Base-by-base conservation (phyloP, 2,113 vertebrate species). In the Dascyllus trimaculatus region DNA sequence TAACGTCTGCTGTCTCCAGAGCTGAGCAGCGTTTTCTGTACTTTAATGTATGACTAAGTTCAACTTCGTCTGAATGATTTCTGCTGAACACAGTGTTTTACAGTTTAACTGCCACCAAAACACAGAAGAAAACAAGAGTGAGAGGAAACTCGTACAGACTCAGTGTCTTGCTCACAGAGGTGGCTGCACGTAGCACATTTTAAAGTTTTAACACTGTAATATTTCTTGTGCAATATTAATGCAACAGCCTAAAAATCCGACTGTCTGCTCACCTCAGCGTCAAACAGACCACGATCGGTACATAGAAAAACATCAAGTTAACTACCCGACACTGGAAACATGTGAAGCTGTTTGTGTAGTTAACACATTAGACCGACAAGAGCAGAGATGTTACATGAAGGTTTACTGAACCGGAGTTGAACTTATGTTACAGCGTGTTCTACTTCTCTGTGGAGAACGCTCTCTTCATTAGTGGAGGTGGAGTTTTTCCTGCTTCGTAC, bases 361-460 rank as follows among this genome's bases (percentile, higher is more conserved):
- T 21, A 51, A 70, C 45, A 78, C 6, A 13, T 62, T 1, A 51
- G 59, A 38, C 17, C 18, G 19, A 40, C 19, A 40, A 67, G 35
- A 48, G 48, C 51, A 25, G 64, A 38, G 61, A 80, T 69, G 75
- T 82, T 46, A 73, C 0, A 32, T 66, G 57, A 66, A 57, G 62
- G 63, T 60, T 65, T 19, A 78, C 22, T 48, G 32, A 75, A 54
- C 14, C 49, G 25, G 22, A 60, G 21, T 57, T 59, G 14, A 9
- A 66, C 1, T 25, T 7, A 8, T 22, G n/a, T 56, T 35, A 15
- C 24, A n/a, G 22, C 3, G 14, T 5, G 0, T 29, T 69, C 94
- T 89, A 99, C 92, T 99, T 99, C 89, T 99, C 98, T 0, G 98
- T 99, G 64, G 98, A 99, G 93, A 98, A 99, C 45, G 98, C 97